Evolutionary conservation across 2,797 vertebrate genomes (phyloP).

Genomic region (Sitta carolinensis): DNA sequence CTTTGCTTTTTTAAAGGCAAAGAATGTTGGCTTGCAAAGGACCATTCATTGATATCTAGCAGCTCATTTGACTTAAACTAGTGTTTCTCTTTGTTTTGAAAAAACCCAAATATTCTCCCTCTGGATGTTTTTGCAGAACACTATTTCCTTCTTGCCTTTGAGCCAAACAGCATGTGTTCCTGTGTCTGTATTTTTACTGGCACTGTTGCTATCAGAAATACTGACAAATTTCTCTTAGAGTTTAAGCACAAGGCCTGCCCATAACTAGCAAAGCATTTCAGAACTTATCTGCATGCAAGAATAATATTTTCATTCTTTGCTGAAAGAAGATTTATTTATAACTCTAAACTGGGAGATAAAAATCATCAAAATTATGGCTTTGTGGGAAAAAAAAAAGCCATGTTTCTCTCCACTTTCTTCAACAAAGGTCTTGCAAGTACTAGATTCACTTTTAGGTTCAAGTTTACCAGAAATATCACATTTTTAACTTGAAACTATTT

Average conservation of each 20-base stretch:
- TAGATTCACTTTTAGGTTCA: not conserved
- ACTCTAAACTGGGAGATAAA: not conserved
- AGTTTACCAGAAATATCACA: not conserved
- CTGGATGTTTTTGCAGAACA: not conserved
- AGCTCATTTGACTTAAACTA: not conserved
- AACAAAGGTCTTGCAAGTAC: not conserved
- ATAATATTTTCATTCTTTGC: not conserved
- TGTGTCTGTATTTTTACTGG: not conserved
- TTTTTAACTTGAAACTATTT: not conserved
- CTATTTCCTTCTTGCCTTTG: not conserved
- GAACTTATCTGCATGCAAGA: not conserved
- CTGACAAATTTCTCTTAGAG: not conserved
- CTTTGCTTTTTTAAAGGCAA: not conserved
- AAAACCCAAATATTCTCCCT: not conserved
- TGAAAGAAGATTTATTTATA: not conserved
- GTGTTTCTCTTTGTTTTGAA: not conserved
- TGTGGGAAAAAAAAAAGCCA: rapidly evolving
- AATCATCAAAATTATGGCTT: not conserved
- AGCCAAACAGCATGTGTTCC: not conserved
- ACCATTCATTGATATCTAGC: not conserved
- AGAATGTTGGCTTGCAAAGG: not conserved
- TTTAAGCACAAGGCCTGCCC: not conserved
- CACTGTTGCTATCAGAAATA: not conserved
- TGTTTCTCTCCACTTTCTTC: not conserved
- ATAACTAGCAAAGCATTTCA: not conserved